A percentile compares a stretch with the other conserved stretches of the same genome.
Evolutionary conservation across 2,113 vertebrate genomes (phyloP).

Genomic region (Tinamus guttatus): DNA sequence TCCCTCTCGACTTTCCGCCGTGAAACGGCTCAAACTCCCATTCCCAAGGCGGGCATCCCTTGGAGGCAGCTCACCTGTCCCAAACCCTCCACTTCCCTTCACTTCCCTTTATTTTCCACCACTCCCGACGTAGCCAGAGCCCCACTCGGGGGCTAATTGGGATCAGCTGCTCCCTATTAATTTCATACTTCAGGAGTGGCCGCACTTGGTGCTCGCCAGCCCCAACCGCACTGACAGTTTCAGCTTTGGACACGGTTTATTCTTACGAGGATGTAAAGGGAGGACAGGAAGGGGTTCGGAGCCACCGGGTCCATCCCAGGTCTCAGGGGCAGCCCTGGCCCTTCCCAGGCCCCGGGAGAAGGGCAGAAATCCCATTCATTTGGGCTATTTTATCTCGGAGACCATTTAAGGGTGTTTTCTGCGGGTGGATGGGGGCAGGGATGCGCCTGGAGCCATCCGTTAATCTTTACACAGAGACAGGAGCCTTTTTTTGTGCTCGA

Average conservation of each 20-base stretch:
- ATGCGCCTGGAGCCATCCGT: constrained; percentile 65
- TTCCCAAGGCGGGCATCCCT: fast-evolving
- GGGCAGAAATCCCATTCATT: constrained; percentile 46
- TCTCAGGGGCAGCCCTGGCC: background rate
- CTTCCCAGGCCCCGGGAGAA: background rate
- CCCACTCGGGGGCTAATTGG: background rate
- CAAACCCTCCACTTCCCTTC: background rate
- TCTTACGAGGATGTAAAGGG: fast-evolving
- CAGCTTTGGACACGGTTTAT: background rate
- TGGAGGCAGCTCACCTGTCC: background rate
- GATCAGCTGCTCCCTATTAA: background rate
- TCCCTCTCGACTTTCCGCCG: background rate
- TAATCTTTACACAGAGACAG: constrained; percentile 74
- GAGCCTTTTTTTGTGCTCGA: constrained; percentile 53
- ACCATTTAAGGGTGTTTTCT: constrained; percentile 63
- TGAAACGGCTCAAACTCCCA: background rate
- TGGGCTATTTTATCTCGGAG: constrained; percentile 42
- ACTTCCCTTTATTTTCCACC: background rate
- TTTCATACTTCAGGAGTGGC: background rate
- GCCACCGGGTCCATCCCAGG: background rate
- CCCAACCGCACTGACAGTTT: fast-evolving
- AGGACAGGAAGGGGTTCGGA: background rate
- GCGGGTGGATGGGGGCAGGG: constrained; percentile 66
- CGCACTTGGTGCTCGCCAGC: no score
- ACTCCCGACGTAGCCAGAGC: background rate